These are phyloP conservation scores for Paratrypauchen microcephalus DNA, from an alignment of 2,797 vertebrate genomes.

Conservation along the genomic window DNA sequence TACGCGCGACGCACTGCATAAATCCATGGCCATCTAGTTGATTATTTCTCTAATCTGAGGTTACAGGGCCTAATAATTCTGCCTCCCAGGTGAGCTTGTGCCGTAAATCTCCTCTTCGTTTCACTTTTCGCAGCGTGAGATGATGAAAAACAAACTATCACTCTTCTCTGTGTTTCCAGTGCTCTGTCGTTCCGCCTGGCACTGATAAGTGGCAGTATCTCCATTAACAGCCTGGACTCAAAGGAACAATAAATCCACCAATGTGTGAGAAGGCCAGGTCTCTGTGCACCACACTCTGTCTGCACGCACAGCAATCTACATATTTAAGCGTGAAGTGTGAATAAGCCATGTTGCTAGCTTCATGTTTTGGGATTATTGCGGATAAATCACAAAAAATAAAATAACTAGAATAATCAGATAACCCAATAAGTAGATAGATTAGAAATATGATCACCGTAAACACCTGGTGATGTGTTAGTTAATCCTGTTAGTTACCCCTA, in stretches of 20 bases:
- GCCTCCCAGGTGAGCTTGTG: conserved; percentile 59
- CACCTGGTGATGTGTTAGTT: no score
- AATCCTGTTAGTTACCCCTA: no score
- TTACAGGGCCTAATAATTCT: conserved; percentile 70
- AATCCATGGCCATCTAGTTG: conserved; percentile 69
- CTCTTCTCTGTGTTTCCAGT: conserved; percentile 73
- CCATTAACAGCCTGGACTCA: conserved; percentile 70
- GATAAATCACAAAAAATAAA: background rate
- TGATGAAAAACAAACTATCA: conserved; percentile 78
- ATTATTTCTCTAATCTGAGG: conserved; percentile 75
- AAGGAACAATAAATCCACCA: conserved; percentile 68
- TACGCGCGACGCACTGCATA: conserved; percentile 43
- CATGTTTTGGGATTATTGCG: background rate
- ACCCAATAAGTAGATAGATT: background rate
- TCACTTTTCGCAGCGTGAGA: conserved; percentile 64
- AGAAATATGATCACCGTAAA: no score
- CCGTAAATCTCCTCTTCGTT: conserved; percentile 64
- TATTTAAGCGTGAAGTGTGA: conserved; percentile 10
- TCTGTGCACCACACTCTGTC: conserved; percentile 12
- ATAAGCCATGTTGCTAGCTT: background rate
- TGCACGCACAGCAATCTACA: conserved; percentile 17
- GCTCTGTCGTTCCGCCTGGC: conserved; percentile 70
- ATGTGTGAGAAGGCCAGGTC: conserved; percentile 16
- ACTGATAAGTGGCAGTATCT: conserved; percentile 75
- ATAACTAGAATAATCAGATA: background rate